These are phyloP conservation scores for Hylia prasina DNA, from an alignment of 2,113 vertebrate genomes.

Conservation along the genomic window DNA sequence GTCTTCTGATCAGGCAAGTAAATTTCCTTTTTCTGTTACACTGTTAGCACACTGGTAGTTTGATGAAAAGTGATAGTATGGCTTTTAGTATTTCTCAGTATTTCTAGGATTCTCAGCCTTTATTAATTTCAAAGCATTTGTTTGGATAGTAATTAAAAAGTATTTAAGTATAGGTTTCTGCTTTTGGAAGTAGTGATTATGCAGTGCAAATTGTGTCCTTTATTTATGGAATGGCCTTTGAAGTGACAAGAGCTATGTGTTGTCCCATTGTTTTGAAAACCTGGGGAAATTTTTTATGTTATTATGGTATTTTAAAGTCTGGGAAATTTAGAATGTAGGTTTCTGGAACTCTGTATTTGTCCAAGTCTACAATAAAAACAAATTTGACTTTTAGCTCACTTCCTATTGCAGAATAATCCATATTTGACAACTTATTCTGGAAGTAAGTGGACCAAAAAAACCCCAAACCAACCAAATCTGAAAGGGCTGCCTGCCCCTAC, in stretches of 20 bases:
- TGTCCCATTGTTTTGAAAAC: neutral
- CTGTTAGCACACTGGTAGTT: neutral
- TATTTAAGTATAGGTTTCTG: neutral
- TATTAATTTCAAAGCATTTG: neutral
- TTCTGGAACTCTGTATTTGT: neutral
- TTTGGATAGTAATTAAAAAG: neutral
- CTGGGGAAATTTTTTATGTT: neutral
- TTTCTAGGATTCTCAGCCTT: neutral
- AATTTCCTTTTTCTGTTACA: neutral
- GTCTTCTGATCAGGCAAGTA: neutral
- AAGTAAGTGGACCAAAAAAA: neutral
- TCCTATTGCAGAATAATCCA: neutral
- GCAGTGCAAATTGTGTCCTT: neutral
- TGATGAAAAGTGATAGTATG: neutral
- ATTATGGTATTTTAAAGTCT: neutral
- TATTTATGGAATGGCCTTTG: neutral
- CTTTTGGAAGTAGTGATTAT: neutral
- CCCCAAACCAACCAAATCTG: no score
- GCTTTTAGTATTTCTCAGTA: neutral
- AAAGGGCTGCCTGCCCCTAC: neutral
- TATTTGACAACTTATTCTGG: neutral
- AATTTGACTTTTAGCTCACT: neutral
- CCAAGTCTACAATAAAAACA: neutral
- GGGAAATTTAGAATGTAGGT: neutral
- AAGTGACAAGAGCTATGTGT: neutral